Evolutionary conservation across 2,888 invertebrate species (phyloP).

Genomic region (Blomia tropicalis): DNA sequence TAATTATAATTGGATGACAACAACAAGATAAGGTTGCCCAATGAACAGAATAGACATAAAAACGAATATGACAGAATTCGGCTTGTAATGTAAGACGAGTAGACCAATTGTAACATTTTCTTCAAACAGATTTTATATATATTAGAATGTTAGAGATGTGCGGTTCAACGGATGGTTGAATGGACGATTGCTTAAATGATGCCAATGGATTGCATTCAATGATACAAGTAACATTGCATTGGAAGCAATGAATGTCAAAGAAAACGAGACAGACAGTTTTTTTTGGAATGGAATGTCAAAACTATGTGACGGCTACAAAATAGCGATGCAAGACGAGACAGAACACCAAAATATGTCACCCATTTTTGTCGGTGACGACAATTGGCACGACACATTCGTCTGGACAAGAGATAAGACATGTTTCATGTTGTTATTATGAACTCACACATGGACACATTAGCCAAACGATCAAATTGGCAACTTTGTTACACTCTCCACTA

Average conservation of each 20-base stretch:
- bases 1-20: slow-evolving; percentile 13
- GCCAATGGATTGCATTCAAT: too few relatives aligned
- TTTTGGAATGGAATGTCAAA: not conserved
- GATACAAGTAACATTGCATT: too few relatives aligned
- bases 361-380: not conserved
- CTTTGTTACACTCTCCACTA: not conserved
- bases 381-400: not conserved
- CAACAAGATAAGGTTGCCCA: not conserved
- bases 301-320: not conserved
- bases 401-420: not conserved
- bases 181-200: too few relatives aligned
- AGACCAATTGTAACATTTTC: too few relatives aligned
- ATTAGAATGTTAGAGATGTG: too few relatives aligned
- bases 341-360: slow-evolving; percentile 5
- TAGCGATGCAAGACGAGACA: too few relatives aligned
- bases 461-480: not conserved
- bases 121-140: too few relatives aligned
- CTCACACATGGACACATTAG: too few relatives aligned
- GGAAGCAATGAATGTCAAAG: too few relatives aligned
- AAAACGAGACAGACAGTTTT: too few relatives aligned
- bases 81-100: too few relatives aligned
- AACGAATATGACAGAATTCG: not conserved
- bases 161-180: too few relatives aligned
- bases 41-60: not conserved
- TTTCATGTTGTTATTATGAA: not conserved